phyloP scores from a whole-genome alignment of 2,113 vertebrate genomes.

The Stomatorhinus ivindoensis region DNA sequence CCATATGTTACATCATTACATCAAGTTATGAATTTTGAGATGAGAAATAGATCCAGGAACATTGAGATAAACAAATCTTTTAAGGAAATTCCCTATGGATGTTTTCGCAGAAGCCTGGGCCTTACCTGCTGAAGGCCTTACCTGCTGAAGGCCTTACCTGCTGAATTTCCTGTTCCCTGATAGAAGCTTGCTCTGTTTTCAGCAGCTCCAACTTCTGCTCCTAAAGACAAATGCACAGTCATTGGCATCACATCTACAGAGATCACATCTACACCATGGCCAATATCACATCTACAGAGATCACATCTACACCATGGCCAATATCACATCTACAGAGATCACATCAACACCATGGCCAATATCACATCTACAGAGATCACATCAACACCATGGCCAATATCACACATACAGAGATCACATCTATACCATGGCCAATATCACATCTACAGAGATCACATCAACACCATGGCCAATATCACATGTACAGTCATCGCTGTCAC shows the following conservation, averaged over 20 bases:
- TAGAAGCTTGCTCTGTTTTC: constrained; percentile 29
- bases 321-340: too few relatives aligned
- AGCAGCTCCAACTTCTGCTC: constrained; percentile 34
- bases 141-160: constrained; percentile 37
- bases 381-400: too few relatives aligned
- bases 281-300: too few relatives aligned
- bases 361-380: too few relatives aligned
- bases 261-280: too few relatives aligned
- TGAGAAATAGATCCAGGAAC: not conserved
- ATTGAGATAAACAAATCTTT: not conserved
- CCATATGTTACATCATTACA: not conserved
- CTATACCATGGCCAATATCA: too few relatives aligned
- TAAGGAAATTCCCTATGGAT: not conserved
- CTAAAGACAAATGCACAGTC: constrained; percentile 21
- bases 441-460: too few relatives aligned
- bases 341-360: too few relatives aligned
- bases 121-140: constrained; percentile 36
- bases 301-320: too few relatives aligned
- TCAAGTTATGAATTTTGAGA: too few relatives aligned
- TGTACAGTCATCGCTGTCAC: not conserved
- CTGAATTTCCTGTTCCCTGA: constrained; percentile 34
- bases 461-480: too few relatives aligned
- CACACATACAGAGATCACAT: too few relatives aligned
- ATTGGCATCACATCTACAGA: not conserved
- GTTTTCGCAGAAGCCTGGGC: not conserved